Evolutionary conservation across 2,113 vertebrate species (phyloP).

Genomic region (Ptilonorhynchus violaceus): DNA sequence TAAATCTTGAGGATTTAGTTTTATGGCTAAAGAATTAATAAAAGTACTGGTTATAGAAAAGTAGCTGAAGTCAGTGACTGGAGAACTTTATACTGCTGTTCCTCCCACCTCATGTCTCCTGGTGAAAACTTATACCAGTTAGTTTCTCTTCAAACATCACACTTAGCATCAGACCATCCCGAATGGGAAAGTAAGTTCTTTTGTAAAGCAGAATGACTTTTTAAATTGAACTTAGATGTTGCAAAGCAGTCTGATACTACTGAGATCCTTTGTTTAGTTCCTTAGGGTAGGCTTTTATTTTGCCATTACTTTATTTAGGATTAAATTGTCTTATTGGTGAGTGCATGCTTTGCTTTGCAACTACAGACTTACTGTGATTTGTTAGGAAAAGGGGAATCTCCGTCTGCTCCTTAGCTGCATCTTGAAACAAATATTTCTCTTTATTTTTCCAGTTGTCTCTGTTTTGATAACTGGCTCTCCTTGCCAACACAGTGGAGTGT

Average conservation of each 20-base stretch:
- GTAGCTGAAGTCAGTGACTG: not conserved
- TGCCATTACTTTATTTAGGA: not conserved
- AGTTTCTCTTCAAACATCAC: not conserved
- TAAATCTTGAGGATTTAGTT: conserved; percentile 10
- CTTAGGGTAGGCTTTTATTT: not conserved
- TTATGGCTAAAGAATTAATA: not conserved
- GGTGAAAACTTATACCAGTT: not conserved
- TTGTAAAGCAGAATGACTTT: not conserved
- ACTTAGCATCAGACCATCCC: not conserved
- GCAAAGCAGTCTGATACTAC: not conserved
- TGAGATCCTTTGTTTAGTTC: not conserved
- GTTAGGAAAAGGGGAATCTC: not conserved
- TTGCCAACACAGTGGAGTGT: not conserved
- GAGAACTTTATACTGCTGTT: not conserved
- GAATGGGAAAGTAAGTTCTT: not conserved
- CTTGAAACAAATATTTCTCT: not conserved
- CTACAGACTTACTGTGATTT: not conserved
- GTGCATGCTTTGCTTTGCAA: not conserved
- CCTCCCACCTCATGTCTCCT: not conserved
- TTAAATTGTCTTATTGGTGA: not conserved
- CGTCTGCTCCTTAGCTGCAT: not conserved
- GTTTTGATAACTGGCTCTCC: not conserved
- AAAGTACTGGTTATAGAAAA: not conserved
- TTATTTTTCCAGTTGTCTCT: not conserved
- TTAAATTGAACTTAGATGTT: not conserved